Conservation (phyloP, 2,113 vertebrate species). For the Triplophysa tibetana region DNA sequence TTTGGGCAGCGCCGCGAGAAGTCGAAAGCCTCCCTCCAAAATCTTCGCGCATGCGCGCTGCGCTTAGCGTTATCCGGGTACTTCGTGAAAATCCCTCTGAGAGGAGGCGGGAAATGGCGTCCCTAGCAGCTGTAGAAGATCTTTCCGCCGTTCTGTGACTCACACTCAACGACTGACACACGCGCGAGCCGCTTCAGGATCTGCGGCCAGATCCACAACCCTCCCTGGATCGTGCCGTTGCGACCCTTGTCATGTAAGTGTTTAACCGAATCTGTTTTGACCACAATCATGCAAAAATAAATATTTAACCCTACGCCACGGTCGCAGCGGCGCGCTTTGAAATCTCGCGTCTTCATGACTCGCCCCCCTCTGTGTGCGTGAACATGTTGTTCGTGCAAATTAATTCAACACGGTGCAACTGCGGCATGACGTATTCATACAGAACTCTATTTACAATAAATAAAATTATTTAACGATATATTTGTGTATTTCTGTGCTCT, state of each 20-base stretch:
- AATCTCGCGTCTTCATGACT: conserved; percentile 52
- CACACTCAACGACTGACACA: conserved; percentile 44
- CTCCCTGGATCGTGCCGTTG: conserved; percentile 13
- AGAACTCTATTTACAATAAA: neutral
- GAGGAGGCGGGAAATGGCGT: conserved; percentile 63
- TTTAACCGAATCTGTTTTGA: neutral
- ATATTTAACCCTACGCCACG: conserved; percentile 54
- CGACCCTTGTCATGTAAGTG: conserved; percentile 51
- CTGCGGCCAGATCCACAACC: conserved; percentile 39
- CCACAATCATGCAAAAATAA: conserved; percentile 34
- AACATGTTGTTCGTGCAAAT: conserved; percentile 20
- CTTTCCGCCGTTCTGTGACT: conserved; percentile 52
- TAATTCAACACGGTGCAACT: neutral
- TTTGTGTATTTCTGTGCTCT: neutral
- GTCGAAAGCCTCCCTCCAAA: neutral
- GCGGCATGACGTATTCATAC: neutral
- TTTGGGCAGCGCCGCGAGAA: too few relatives aligned
- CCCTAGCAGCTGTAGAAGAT: conserved; percentile 51
- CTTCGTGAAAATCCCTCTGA: conserved; percentile 50
- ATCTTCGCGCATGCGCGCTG: conserved; percentile 50
- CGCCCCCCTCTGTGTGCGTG: neutral
- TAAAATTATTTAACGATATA: neutral
- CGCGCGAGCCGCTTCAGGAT: neutral
- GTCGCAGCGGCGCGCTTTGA: conserved; percentile 44
- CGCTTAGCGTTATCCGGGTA: conserved; percentile 52